Conservation (phyloP, 2,113 vertebrate species). For the Sinosuthora webbiana region DNA sequence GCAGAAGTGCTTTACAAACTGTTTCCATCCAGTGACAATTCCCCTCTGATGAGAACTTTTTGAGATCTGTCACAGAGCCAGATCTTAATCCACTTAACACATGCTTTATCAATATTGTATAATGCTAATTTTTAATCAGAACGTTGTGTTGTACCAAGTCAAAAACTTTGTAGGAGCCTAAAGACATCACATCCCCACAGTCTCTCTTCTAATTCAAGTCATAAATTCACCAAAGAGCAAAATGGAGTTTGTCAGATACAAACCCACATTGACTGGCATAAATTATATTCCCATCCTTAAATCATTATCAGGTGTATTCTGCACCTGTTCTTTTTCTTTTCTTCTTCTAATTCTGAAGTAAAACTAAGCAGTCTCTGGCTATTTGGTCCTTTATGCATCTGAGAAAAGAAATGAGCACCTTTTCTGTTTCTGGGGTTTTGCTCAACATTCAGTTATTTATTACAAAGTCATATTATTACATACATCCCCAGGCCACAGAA, state of each 20-base stretch:
- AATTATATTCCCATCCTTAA: background rate
- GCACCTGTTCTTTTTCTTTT: background rate
- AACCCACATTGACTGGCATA: background rate
- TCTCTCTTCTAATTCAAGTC: constrained; percentile 30
- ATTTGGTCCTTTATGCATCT: background rate
- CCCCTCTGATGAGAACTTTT: background rate
- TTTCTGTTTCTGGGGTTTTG: background rate
- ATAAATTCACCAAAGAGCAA: constrained; percentile 34
- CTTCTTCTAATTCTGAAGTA: background rate
- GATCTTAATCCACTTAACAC: constrained; percentile 43
- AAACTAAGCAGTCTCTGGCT: background rate
- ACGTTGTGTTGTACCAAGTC: background rate
- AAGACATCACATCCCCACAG: background rate
- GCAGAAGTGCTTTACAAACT: background rate
- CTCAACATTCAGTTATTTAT: background rate
- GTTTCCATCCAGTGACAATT: background rate
- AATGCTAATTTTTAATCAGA: constrained; percentile 53
- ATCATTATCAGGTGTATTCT: background rate
- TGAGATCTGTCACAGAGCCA: constrained; percentile 13
- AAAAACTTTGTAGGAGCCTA: constrained; percentile 6
- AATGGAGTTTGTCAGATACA: constrained; percentile 18
- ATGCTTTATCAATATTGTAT: constrained; percentile 42
- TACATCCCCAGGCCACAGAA: background rate
- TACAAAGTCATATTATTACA: background rate
- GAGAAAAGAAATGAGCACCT: background rate